These are phyloP conservation scores for Sula dactylatra DNA, from an alignment of 2,113 vertebrate genomes.

Conservation along the genomic window DNA sequence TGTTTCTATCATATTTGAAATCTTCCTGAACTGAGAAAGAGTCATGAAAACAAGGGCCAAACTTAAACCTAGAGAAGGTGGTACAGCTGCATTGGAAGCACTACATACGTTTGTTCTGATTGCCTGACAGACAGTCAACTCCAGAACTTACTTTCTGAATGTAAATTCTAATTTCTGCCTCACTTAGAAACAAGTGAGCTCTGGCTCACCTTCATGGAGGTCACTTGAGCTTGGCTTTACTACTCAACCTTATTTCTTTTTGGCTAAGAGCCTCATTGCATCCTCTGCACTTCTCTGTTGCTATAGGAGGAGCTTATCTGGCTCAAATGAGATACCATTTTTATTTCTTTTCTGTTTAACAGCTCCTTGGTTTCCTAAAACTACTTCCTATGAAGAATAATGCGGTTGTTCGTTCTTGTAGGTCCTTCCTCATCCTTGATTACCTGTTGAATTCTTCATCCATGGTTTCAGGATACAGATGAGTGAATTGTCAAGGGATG, in stretches of 20 bases:
- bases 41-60: background rate
- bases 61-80: background rate
- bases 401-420: background rate
- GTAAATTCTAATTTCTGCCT: background rate
- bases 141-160: background rate
- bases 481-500: background rate
- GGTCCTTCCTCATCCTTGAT: background rate
- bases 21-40: background rate
- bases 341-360: background rate
- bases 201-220: constrained; percentile 19
- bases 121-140: background rate
- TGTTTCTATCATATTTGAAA: background rate
- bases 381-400: background rate
- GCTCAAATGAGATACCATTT: background rate
- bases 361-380: background rate
- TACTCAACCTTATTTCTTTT: background rate
- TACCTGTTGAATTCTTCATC: constrained; percentile 19
- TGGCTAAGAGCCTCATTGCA: background rate
- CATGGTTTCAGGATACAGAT: background rate
- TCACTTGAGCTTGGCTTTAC: constrained; percentile 3
- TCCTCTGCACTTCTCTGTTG: background rate
- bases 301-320: background rate
- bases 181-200: background rate
- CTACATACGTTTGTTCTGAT: background rate
- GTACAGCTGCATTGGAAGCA: background rate